A percentile compares a stretch with the other conserved stretches of the same genome.
Conservation (phyloP, 2,797 vertebrate species). For the Gymnopithys bicolor region DNA sequence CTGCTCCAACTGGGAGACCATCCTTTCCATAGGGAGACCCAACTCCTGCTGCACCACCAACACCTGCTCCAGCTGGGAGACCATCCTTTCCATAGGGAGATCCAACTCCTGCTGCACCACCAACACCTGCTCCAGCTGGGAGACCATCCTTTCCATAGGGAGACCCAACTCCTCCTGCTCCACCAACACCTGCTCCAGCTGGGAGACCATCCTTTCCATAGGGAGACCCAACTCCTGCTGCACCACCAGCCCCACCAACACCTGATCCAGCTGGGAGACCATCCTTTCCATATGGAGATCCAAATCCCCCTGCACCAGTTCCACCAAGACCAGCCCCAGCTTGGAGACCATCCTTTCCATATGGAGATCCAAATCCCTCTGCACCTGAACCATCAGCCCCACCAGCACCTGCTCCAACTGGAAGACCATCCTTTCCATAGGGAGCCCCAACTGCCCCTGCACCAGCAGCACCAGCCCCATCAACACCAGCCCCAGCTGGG, state of each 20-base stretch:
- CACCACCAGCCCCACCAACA: not conserved
- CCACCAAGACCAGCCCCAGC: not conserved
- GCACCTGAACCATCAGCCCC: not conserved
- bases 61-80: rapidly evolving
- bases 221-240: rapidly evolving
- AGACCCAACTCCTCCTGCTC: not conserved
- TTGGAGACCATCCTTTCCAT: not conserved
- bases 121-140: rapidly evolving
- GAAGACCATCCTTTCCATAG: not conserved
- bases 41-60: not conserved
- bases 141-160: not conserved
- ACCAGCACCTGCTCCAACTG: rapidly evolving
- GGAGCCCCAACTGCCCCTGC: no score
- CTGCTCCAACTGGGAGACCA: not conserved
- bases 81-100: not conserved
- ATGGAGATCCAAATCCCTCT: not conserved
- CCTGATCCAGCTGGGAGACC: not conserved
- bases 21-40: not conserved
- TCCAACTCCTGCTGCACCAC: rapidly evolving
- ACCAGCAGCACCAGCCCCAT: not conserved
- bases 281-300: not conserved
- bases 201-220: not conserved
- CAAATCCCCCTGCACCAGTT: not conserved
- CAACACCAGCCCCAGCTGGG: not conserved
- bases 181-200: rapidly evolving